Percentiles rank a stretch among this genome's conserved stretches.
phyloP scores from a whole-genome alignment of 2,113 vertebrate genomes.

The Rana temporaria region DNA sequence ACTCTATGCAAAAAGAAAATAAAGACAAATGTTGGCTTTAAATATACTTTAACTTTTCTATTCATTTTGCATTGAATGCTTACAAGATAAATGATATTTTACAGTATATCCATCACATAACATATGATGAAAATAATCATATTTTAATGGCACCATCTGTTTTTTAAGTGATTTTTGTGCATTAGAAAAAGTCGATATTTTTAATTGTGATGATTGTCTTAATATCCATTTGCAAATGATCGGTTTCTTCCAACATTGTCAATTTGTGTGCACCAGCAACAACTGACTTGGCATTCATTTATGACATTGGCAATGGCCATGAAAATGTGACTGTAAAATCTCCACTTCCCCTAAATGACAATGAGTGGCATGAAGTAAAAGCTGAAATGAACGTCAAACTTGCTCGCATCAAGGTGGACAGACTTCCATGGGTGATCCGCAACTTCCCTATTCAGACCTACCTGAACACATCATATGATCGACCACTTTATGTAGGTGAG shows the following conservation, averaged over 20 bases:
- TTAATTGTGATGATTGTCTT: background rate
- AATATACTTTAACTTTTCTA: no score
- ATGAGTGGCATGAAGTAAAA: slow-evolving; percentile 95
- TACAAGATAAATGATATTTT: no score
- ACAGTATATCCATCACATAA: no score
- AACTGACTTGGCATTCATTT: slow-evolving; percentile 83
- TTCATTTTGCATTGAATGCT: no score
- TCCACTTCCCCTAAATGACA: slow-evolving; percentile 82
- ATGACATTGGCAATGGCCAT: slow-evolving; percentile 92
- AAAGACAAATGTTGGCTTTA: no score
- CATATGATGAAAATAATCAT: no score
- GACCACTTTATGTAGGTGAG: slow-evolving; percentile 89
- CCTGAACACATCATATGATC: slow-evolving; percentile 85
- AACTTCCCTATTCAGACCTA: slow-evolving; percentile 89
- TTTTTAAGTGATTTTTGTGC: no score
- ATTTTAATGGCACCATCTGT: no score
- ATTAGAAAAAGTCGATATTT: background rate
- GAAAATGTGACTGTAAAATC: slow-evolving; percentile 85
- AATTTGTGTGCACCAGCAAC: slow-evolving; percentile 75
- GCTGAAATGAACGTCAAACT: slow-evolving; percentile 94
- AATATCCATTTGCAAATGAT: background rate
- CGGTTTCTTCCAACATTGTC: background rate
- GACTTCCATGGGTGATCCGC: slow-evolving; percentile 85
- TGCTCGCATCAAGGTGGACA: slow-evolving; percentile 91
- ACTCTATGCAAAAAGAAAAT: no score